Percentiles rank a stretch among this genome's conserved stretches.
phyloP scores from a whole-genome alignment of 1,140 invertebrate species.

The Campodea augens region DNA sequence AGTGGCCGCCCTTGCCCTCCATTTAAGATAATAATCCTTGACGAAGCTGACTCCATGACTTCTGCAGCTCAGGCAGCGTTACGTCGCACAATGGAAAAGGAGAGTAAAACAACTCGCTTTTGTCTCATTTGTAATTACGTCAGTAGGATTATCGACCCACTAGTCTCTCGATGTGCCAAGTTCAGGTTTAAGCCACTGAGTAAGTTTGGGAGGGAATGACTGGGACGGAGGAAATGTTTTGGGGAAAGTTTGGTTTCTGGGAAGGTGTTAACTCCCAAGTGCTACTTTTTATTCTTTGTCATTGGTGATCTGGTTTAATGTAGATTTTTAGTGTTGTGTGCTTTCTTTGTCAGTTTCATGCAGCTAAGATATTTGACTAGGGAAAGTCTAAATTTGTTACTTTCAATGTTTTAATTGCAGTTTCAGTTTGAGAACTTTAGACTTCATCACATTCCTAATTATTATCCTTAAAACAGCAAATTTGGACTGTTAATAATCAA shows the following conservation, averaged over 20 bases:
- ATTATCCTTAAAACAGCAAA: too few species aligned
- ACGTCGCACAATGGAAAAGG: constrained; percentile 91
- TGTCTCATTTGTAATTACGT: constrained; percentile 99
- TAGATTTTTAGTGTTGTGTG: background rate
- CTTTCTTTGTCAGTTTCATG: background rate
- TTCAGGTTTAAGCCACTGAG: constrained; percentile 88
- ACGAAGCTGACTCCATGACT: constrained; percentile 99
- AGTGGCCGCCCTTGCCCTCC: constrained; percentile 75
- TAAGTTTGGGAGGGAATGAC: constrained; percentile 36
- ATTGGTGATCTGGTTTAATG: background rate
- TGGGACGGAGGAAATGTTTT: background rate
- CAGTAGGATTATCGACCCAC: constrained; percentile 89
- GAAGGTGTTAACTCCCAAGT: background rate
- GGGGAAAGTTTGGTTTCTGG: background rate
- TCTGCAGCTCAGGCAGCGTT: constrained; percentile 78
- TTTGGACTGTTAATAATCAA: too few species aligned
- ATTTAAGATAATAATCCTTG: constrained; percentile 92
- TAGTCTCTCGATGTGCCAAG: constrained; percentile 94
- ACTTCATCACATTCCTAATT: too few species aligned
- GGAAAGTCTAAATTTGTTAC: background rate
- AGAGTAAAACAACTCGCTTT: constrained; percentile 86
- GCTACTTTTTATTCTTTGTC: background rate
- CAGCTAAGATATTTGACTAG: background rate
- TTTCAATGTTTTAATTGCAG: too few species aligned
- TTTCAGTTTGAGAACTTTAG: too few species aligned